Conservation (phyloP, 2,113 vertebrate species). For the Nibea coibor region DNA sequence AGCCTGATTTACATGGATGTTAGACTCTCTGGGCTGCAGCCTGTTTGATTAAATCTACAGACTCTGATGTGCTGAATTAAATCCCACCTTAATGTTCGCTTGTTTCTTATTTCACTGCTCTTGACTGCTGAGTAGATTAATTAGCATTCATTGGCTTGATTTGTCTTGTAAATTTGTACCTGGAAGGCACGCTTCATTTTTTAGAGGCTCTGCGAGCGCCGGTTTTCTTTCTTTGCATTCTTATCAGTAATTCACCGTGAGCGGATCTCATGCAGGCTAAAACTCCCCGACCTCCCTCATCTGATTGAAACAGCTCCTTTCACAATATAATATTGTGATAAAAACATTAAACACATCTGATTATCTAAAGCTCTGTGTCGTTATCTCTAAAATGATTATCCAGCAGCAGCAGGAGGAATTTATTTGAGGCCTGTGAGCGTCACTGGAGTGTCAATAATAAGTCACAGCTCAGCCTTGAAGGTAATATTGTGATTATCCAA, state of each 20-base stretch:
- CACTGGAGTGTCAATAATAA: too few species aligned
- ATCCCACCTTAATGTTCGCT: slow-evolving; percentile 42
- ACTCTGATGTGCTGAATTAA: slow-evolving; percentile 28
- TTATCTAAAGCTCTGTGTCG: slow-evolving; percentile 22
- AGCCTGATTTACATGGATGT: slow-evolving; percentile 62
- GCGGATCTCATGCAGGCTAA: slow-evolving; percentile 1
- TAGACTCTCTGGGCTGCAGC: slow-evolving; percentile 39
- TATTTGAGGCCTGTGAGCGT: neutral
- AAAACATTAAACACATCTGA: slow-evolving; percentile 30
- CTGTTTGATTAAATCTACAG: slow-evolving; percentile 51
- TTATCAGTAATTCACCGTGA: slow-evolving; percentile 39
- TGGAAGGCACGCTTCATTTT: slow-evolving; percentile 30
- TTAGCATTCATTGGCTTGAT: slow-evolving; percentile 47
- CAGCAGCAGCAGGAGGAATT: slow-evolving; percentile 3
- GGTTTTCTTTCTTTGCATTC: slow-evolving; percentile 40
- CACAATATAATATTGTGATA: slow-evolving; percentile 28
- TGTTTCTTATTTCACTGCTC: slow-evolving; percentile 22
- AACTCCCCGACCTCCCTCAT: slow-evolving; percentile 2
- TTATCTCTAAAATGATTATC: slow-evolving; percentile 25
- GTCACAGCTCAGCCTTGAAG: too few species aligned
- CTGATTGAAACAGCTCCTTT: slow-evolving; percentile 32
- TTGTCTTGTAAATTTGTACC: slow-evolving; percentile 50
- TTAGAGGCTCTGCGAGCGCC: slow-evolving; percentile 11
- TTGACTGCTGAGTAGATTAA: slow-evolving; percentile 50
- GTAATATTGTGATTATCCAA: too few species aligned